Base-by-base conservation (phyloP, 2,888 invertebrate genomes). In the Oxystoma pomonae region DNA sequence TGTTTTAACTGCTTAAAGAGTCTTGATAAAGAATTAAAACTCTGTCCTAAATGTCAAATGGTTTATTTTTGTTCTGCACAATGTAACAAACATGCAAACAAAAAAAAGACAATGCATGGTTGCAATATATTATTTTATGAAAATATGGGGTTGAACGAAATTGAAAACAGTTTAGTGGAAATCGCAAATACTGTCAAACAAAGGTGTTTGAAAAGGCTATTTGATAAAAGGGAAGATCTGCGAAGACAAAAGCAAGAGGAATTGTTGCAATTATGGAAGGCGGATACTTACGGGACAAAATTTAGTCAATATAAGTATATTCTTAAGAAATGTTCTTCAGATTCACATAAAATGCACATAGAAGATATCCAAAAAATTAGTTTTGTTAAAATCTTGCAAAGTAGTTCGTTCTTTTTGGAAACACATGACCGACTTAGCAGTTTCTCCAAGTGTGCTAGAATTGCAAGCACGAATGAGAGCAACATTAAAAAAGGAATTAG, bases 11-110 rank as follows among this genome's bases (percentile, higher is more conserved):
- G 80, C 62, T 65, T 74, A 16, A 66, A 68, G 60, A 70, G 70
- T 53, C 50, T 59, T 9, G 64, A 70, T 35, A 73, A 73, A 61
- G 62, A 66, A 7, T 66, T 78, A 16, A 63, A 74, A 12, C 16
- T 61, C 1, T 80, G 80, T 67, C 78, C 79, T 0, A 66, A 65
- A 61, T 80, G 80, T 65, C 72, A 73, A 53, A 55, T 75, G 21
- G 71, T 79, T 9, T 73, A 74, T 57, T 80, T 76, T 65, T 80
- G 80, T 65, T 77, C 77, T 0, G 63, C 71, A 62, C 67, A 74
- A 58, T 80, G 80, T 62, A 78, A 77, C 60, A 70, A 67, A 57
- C 57, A 64, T 57, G 75, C 70, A 61, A 63, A 63, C 61, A 74
- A 68, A 63, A 55, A 66, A 59, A 70, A 69, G 68, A 66, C 49